Evolutionary conservation across 2,888 invertebrate genomes (phyloP), one percentile per base, ranked within the genome.

Genomic region (Rapana venosa): DNA sequence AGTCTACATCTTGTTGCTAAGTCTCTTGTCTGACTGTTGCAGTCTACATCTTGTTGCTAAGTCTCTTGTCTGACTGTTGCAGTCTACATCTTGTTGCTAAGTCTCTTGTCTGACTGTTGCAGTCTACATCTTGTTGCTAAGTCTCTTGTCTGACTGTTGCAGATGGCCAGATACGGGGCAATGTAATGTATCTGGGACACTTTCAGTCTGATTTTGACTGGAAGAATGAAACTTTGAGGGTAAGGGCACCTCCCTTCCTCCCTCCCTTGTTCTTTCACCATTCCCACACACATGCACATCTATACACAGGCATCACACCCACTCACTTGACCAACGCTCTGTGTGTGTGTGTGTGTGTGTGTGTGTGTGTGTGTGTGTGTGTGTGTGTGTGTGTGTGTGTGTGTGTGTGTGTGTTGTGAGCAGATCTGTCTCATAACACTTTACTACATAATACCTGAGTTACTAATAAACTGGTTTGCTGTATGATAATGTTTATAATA

Each of bases 181-280:
- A 95, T 58, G 91, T 94, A 32, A 92, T 95, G 22, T 93, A 95
- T 87, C 93, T 96, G 22, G 96, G 96, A 17, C 92, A 94, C 83
- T 96, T 94, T 93, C 96, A 96, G 86, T 95, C 95, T 8, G 96
- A 96, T 90, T 96, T 94, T 93, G 95, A 96, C 90, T 96, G 96
- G 96, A 93, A 93, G 88, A 94, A 94, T 88, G 92, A 92, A 88
- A 92, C 92, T n/a, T 89, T 92, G 15, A 90, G 92, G 91, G 93
- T 92, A 87, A 81, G 26, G 13, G 4, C 36, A 26, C n/a, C 0
- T 13, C 61, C 22, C 61, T 20, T 13, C 2, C 22, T 61, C 22
- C 61, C 22, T 61, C 22, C 61, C 22, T 61, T 22, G 22, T 15
- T 61, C 22, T 61, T 61, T 61, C 66, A 66, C 66, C 2, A 22